Evolutionary conservation across 2,888 invertebrate genomes (phyloP).

Genomic region (Augiades crinisus): DNA sequence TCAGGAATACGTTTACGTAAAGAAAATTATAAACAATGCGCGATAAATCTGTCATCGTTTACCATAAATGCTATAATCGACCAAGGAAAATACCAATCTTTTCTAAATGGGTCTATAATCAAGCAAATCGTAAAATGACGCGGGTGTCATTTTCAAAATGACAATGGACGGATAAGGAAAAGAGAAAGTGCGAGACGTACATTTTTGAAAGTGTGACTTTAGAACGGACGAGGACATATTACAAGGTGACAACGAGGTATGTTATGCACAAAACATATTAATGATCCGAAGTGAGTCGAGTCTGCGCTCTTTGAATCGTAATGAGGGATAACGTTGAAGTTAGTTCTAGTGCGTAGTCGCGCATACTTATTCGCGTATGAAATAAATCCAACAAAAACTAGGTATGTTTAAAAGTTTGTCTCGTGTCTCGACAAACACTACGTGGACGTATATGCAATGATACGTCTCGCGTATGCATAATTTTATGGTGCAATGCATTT

Average conservation of each 20-base stretch:
- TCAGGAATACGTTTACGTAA: too few relatives aligned
- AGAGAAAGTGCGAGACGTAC: conserved; percentile 58
- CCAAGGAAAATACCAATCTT: too few relatives aligned
- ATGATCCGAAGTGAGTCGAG: conserved; percentile 50
- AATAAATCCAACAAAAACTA: conserved; percentile 11
- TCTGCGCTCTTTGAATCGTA: conserved; percentile 56
- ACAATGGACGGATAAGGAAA: conserved; percentile 33
- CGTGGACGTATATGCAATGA: neutral
- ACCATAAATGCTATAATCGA: too few relatives aligned
- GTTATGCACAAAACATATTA: conserved; percentile 58
- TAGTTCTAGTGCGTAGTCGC: conserved; percentile 9
- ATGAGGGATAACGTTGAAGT: conserved; percentile 42
- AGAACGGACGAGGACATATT: conserved; percentile 54
- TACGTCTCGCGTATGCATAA: neutral
- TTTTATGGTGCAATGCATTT: neutral
- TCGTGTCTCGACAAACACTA: conserved; percentile 5
- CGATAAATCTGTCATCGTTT: too few relatives aligned
- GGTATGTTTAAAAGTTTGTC: conserved; percentile 7
- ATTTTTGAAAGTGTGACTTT: conserved; percentile 59
- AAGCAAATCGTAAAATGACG: neutral
- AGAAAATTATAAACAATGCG: too few relatives aligned
- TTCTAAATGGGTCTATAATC: too few relatives aligned
- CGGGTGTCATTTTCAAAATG: conserved; percentile 17
- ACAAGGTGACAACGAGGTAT: conserved; percentile 53
- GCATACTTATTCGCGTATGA: conserved; percentile 19